Percentiles rank a stretch among this genome's conserved stretches.
These are phyloP conservation scores for Paracanthobrama guichenoti DNA, from an alignment of 2,113 vertebrate genomes.

Conservation along the genomic window DNA sequence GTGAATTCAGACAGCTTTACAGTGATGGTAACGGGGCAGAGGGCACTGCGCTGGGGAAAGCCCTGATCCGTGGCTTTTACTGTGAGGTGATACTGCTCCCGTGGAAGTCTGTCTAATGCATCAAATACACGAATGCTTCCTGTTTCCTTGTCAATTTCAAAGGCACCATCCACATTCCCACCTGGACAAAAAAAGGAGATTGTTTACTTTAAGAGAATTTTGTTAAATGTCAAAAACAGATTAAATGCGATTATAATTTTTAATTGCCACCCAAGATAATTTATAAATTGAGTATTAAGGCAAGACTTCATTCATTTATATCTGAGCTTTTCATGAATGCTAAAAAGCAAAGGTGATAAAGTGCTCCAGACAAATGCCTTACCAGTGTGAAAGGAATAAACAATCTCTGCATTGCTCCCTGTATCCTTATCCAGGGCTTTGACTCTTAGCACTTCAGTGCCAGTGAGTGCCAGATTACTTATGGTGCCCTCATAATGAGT, in stretches of 20 bases:
- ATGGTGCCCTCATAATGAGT: constrained; percentile 79
- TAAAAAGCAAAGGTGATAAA: constrained; percentile 1
- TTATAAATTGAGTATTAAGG: neutral
- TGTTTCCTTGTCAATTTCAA: constrained; percentile 78
- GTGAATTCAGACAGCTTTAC: constrained; percentile 81
- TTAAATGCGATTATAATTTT: neutral
- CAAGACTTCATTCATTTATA: neutral
- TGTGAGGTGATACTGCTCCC: constrained; percentile 80
- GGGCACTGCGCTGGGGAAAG: constrained; percentile 82
- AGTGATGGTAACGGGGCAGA: constrained; percentile 79
- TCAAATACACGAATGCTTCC: constrained; percentile 84
- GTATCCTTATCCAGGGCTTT: constrained; percentile 86
- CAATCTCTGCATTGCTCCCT: constrained; percentile 86
- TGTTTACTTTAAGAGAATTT: neutral
- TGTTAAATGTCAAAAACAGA: constrained; percentile 11
- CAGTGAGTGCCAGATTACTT: constrained; percentile 71
- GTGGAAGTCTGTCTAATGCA: constrained; percentile 73
- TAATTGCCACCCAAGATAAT: neutral
- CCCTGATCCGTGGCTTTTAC: constrained; percentile 89
- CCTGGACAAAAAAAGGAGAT: constrained; percentile 54
- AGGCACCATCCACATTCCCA: constrained; percentile 87
- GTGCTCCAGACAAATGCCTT: constrained; percentile 41
- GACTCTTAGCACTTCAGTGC: constrained; percentile 84
- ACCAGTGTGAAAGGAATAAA: constrained; percentile 91
- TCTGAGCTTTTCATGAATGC: neutral